These are phyloP conservation scores for Hetaerina titia DNA, from an alignment of 2,888 invertebrate genomes.

Conservation along the genomic window DNA sequence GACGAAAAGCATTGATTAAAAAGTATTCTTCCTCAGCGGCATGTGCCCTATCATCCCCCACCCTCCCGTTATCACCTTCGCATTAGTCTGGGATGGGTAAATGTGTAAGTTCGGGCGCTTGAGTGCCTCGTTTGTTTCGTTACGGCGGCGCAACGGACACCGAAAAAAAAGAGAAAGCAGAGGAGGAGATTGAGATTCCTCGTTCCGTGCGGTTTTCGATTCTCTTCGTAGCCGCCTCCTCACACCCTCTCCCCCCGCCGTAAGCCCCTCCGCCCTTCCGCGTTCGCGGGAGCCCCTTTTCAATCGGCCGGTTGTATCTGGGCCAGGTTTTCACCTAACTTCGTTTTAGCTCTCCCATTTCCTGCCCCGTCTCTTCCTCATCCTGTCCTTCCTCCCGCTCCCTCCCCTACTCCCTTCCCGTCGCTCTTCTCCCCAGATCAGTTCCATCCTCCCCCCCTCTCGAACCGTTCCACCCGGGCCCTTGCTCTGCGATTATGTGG, in stretches of 20 bases:
- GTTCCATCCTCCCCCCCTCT: neutral
- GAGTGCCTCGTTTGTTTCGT: neutral
- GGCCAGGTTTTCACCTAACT: slow-evolving; percentile 52
- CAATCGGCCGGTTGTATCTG: slow-evolving; percentile 11
- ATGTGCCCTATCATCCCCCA: neutral
- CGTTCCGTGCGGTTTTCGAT: neutral
- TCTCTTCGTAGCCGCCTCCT: neutral
- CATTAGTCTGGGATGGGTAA: neutral
- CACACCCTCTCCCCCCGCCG: neutral
- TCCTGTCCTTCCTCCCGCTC: neutral
- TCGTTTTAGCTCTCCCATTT: slow-evolving; percentile 45
- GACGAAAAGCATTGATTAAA: neutral
- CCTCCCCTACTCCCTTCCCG: neutral
- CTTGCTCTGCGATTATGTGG: slow-evolving; percentile 54
- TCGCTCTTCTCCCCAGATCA: neutral
- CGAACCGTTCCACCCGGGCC: neutral
- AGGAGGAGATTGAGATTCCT: slow-evolving; percentile 25
- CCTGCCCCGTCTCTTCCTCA: neutral
- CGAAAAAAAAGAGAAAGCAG: neutral
- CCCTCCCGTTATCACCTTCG: neutral
- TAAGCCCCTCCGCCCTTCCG: neutral
- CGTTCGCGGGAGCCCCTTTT: neutral
- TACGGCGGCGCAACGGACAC: neutral
- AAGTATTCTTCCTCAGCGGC: neutral
- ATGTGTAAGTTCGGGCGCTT: neutral